These are phyloP conservation scores for Heteromormyrus szaboi DNA, from an alignment of 2,797 vertebrate genomes.

Conservation along the genomic window DNA sequence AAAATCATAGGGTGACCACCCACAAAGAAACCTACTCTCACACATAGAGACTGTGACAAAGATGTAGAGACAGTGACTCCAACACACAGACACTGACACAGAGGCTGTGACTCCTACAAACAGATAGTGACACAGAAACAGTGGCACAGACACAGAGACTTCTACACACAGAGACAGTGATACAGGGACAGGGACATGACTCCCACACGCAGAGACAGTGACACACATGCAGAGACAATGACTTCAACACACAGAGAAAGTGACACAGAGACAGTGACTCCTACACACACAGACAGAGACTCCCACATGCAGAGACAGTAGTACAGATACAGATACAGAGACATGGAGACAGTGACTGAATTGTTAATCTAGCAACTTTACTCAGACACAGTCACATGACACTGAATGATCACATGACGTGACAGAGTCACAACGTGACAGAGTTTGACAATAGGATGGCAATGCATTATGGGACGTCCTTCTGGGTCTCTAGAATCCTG, in stretches of 20 bases:
- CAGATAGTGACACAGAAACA: background rate
- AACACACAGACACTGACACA: background rate
- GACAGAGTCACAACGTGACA: background rate
- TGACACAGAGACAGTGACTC: background rate
- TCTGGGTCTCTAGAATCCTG: background rate
- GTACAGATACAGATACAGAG: slow-evolving; percentile 19
- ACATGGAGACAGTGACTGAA: background rate
- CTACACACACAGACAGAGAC: slow-evolving; percentile 16
- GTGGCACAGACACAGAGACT: background rate
- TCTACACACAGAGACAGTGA: background rate
- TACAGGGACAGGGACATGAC: background rate
- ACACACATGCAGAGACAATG: background rate
- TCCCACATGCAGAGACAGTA: slow-evolving; percentile 12
- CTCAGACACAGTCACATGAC: background rate
- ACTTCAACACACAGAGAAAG: background rate
- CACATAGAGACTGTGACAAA: background rate
- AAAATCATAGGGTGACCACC: background rate
- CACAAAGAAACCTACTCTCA: background rate
- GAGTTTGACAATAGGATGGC: background rate
- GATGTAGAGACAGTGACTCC: background rate
- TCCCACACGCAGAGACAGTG: background rate
- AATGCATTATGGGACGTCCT: too few species aligned
- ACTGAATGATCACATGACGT: background rate
- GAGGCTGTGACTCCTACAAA: background rate
- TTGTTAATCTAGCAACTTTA: background rate